Evolutionary conservation across 2,797 vertebrate species (phyloP), one percentile per base, ranked within the genome.

Genomic region (Setipinna tenuifilis): DNA sequence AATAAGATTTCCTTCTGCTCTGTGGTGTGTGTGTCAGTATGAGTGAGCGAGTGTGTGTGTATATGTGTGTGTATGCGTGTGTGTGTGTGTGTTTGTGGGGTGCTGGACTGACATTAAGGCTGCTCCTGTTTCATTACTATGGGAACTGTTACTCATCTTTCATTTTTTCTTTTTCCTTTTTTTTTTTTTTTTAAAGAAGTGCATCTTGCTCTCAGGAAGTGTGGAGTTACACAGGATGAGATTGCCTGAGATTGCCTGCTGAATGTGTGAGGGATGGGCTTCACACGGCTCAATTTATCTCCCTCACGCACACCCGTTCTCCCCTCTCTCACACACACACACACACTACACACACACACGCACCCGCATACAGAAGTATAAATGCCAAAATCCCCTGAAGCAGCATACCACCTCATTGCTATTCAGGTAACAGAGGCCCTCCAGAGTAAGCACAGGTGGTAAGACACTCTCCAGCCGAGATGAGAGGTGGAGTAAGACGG

Each of bases 1-100:
- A 88, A 84, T 85, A 0, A 75, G 82, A 82, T 10, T 41, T 83
- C 44, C 25, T 35, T n/a, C 46, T 83, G 50, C 11, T 48, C 81
- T 65, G 59, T 23, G 12, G 10, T 23, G 61, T 25, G 23, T 28
- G 62, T 31, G 62, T 68, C 23, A 11, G 23, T 10, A 65, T 25
- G 62, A 6, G 50, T 3, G 50, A 9, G 9, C 12, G 65, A 1
- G 65, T 3, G 65, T 4, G 65, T 16, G 65, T 0, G 1, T 35
- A 28, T 41, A 17, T 10, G 50, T 28, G 41, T 35, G 46, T 46
- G 28, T 16, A 41, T 54, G 44, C 21, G 58, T 21, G 28, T 6
- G 31, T 75, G 28, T 35, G 68, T 75, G 68, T 75, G 68, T 75
- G 28, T 71, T 11, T 35, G 68, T 19, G 9, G 68, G 3, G 28